These are phyloP conservation scores for Girardia tigrina DNA, from an alignment of 2,888 invertebrate species.

Conservation along the genomic window DNA sequence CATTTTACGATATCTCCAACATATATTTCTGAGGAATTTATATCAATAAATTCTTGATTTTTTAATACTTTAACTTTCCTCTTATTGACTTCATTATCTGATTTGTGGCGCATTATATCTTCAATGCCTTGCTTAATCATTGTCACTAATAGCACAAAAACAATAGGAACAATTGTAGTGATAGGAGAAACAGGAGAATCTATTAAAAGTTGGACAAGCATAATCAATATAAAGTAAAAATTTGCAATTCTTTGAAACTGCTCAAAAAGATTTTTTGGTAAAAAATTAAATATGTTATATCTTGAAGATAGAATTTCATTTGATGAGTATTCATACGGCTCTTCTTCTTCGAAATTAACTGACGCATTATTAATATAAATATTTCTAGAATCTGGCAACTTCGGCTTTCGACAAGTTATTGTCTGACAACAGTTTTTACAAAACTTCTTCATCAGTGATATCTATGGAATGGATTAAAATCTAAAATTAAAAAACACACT, in stretches of 20 bases:
- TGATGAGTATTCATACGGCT: slow-evolving; percentile 38
- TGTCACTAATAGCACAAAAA: slow-evolving; percentile 65
- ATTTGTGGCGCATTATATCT: slow-evolving; percentile 63
- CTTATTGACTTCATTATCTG: slow-evolving; percentile 55
- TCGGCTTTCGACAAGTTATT: background rate
- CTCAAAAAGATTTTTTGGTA: slow-evolving; percentile 67
- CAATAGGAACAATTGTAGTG: slow-evolving; percentile 61
- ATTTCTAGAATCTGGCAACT: slow-evolving; percentile 14
- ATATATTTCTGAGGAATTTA: slow-evolving; percentile 40
- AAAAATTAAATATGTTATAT: slow-evolving; percentile 65
- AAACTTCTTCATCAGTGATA: slow-evolving; percentile 11
- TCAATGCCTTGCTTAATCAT: slow-evolving; percentile 67
- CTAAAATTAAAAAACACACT: too few species aligned
- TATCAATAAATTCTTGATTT: background rate
- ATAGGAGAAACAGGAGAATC: slow-evolving; percentile 59
- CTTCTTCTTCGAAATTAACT: background rate
- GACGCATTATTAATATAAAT: background rate
- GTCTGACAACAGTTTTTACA: background rate
- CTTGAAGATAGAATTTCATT: slow-evolving; percentile 55
- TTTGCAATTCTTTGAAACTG: slow-evolving; percentile 71
- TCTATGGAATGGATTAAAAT: too few species aligned
- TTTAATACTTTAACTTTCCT: slow-evolving; percentile 31
- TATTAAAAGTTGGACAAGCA: slow-evolving; percentile 56
- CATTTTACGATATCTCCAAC: slow-evolving; percentile 67
- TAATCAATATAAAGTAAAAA: slow-evolving; percentile 67